These are phyloP conservation scores for Athalia cordata DNA, from an alignment of 2,888 invertebrate genomes.

Conservation along the genomic window DNA sequence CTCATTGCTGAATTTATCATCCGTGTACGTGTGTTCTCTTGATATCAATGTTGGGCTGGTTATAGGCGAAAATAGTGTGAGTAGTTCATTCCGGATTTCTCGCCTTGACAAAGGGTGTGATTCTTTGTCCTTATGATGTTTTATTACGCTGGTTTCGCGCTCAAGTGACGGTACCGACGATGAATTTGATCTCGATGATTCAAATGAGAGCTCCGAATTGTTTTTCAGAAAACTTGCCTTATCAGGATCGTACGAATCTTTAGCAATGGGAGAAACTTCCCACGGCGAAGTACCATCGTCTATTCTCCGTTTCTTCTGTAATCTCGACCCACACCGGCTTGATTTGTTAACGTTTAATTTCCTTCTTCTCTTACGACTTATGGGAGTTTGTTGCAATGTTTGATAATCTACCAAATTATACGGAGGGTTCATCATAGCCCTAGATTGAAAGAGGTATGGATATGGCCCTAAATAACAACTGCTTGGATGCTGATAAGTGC, in stretches of 20 bases:
- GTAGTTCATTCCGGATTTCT: background rate
- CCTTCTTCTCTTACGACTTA: conserved; percentile 33
- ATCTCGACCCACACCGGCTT: background rate
- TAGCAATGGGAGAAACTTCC: conserved; percentile 11
- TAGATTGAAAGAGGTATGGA: conserved; percentile 24
- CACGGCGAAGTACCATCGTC: conserved; percentile 20
- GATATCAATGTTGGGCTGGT: background rate
- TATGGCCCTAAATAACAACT: conserved; percentile 34
- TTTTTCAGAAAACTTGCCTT: background rate
- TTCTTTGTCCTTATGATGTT: conserved; percentile 4
- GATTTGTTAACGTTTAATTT: background rate
- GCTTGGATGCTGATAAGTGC: conserved; percentile 4
- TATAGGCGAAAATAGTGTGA: background rate
- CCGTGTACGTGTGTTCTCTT: background rate
- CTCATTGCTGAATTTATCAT: background rate
- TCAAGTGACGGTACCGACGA: background rate
- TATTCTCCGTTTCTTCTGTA: background rate
- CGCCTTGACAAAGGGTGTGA: background rate
- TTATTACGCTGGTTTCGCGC: background rate
- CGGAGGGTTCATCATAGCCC: conserved; percentile 24
- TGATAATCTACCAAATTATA: background rate
- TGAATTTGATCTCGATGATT: background rate
- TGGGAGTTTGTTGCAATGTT: conserved; percentile 40
- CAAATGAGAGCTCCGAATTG: conserved; percentile 3
- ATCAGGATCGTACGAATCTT: conserved; percentile 3